Percentiles rank a stretch among this genome's conserved stretches.
phyloP scores from a whole-genome alignment of 2,888 invertebrate species.

The Nomada ferruginata region DNA sequence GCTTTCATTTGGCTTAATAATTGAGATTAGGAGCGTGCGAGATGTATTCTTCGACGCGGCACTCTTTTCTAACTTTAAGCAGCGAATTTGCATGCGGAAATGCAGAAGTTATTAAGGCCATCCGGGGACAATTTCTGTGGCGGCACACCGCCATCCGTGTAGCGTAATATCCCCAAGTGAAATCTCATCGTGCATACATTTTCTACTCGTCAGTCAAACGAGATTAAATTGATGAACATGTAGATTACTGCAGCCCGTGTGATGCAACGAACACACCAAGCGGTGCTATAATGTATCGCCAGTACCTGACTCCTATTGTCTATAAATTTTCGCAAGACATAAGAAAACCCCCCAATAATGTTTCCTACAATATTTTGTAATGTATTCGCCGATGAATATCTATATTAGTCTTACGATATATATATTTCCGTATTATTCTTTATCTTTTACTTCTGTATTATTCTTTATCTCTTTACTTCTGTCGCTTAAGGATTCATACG shows the following conservation, averaged over 20 bases:
- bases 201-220: slow-evolving; percentile 27
- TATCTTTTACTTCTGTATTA: too few species aligned
- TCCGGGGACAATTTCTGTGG: slow-evolving; percentile 1
- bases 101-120: slow-evolving; percentile 9
- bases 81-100: neutral
- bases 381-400: too few species aligned
- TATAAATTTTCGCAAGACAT: neutral
- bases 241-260: slow-evolving; percentile 3
- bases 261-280: neutral
- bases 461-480: too few species aligned
- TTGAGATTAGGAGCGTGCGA: too few species aligned
- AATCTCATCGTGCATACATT: slow-evolving; percentile 25
- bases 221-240: slow-evolving; percentile 23
- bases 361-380: neutral
- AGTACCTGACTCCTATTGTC: neutral
- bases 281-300: neutral
- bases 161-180: slow-evolving; percentile 8
- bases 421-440: too few species aligned
- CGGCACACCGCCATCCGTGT: neutral
- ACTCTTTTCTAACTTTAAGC: neutral
- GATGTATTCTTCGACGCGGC: too few species aligned
- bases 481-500: too few species aligned
- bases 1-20: too few species aligned
- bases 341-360: too few species aligned
- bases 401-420: too few species aligned